Base-by-base conservation (phyloP, 2,888 invertebrate genomes). In the Hypena proboscidalis region DNA sequence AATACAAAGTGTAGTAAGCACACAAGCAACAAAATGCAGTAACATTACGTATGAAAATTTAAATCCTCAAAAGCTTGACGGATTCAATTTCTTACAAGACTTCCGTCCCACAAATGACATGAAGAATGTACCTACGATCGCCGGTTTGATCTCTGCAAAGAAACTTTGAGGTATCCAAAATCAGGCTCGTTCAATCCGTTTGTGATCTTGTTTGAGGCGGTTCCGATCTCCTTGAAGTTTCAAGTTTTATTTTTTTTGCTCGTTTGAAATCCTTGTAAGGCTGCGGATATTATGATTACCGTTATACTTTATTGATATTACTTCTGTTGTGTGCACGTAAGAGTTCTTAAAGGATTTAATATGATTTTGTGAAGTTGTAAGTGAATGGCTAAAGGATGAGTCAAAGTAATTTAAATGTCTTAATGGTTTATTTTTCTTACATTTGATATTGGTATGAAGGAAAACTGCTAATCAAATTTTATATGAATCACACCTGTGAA, bases 111-210 rank as follows among this genome's bases (percentile, higher is more conserved):
- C 44, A 59, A 63, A 65, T 55, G 49, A 58, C 48, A 46, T 56
- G 55, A 57, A 64, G 50, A 48, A 57, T 56, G 50, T 47, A 53
- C 53, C 53, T 51, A 60, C 38, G 48, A 44, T 46, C 33, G 48
- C 58, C 48, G 51, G 58, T 64, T 69, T 67, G 62, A 71, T 69
- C 53, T 65, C 58, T 43, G 51, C 58, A 56, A 63, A 64, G 59
- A 54, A 45, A 54, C 32, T 37, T 19, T 25, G 41, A 51, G 45
- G 40, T 52, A 50, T 39, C 45, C 39, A 26, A 56, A 68, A 67
- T 61, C 66, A 59, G 44, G 32, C 54, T 47, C 34, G 53, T 61
- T 47, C 30, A 40, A 66, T 47, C 63, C 54, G 53, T 62, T 54
- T 62, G 47, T 35, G 46, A 63, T 60, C 48, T 45, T 52, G 41